Base-by-base conservation (phyloP, 2,797 vertebrate genomes). In the Peromyscus eremicus region DNA sequence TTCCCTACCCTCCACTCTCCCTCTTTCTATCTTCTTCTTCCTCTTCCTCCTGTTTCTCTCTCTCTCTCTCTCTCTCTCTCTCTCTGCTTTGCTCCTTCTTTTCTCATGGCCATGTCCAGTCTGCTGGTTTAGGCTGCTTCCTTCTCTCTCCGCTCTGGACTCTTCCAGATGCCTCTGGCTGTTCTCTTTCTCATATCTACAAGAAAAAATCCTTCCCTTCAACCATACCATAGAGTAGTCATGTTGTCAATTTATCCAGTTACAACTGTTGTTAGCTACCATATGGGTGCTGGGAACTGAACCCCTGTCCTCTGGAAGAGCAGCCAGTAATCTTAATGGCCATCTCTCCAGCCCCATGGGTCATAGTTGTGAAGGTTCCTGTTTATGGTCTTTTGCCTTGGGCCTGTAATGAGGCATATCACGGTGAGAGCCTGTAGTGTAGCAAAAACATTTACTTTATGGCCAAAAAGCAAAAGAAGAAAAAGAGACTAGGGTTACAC, bases 351-450 rank as follows among this genome's bases (percentile, higher is more conserved):
- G 52, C 19, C 11, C 49, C 1, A n/a, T 37, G 79, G 55, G n/a
- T 55, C 49, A 52, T 17, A 27, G 43, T 75, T 89, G 83, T 76
- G 46, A 64, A 94, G 37, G n/a, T 57, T 87, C 37, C 49, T 34
- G 12, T 32, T n/a, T 16, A 43, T 79, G 9, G 8, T 60, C 16
- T 27, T 84, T 66, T 83, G 6, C 29, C 76, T 43, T 84, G 49
- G 87, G 46, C 6, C 34, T 82, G 27, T 34, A 49, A 10, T 43
- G 79, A 94, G 77, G 27, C 27, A 43, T 9, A 83, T 76, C 29
- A 57, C 2, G 1, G 10, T 0, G 1, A 70, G 17, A 27, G 23
- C 14, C 21, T 29, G n/a, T 55, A 3, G 29, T 14, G 1, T 14
- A 57, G 21, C 12, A 77, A 29, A 94, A 77, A 46, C 49, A 32